Base-by-base conservation (phyloP, 2,113 vertebrate species). In the Gavia stellata region DNA sequence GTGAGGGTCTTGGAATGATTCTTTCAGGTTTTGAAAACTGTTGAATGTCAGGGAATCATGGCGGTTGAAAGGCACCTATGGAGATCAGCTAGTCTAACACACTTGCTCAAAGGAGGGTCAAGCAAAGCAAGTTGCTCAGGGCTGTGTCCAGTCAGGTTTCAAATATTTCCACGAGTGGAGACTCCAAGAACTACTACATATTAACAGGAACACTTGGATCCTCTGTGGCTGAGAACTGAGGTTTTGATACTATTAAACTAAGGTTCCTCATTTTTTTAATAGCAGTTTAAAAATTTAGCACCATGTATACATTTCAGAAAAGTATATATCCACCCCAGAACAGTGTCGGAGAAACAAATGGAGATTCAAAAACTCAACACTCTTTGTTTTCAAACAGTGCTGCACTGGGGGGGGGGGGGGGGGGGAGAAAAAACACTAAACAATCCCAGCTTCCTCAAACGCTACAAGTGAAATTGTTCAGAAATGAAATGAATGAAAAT, bases 11-110 rank as follows among this genome's bases (percentile, higher is more conserved):
- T 71, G 34, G 56, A 92, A 88, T 28, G 3, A 62, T 29, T 62
- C 17, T 47, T 92, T 66, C 67, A 47, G 8, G 13, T 82, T 88
- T 23, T 63, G 47, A 36, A 68, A 96, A 61, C 17, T 52, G 6
- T 1, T 68, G 20, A 50, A 44, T 23, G 18, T 7, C 47, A 79
- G 2, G 2, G 31, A 81, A 63, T 28, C 28, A 36, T 0, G 0
- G 28, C 0, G 1, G 36, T 7, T 58, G 18, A 89, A 65, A 80
- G 26, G 29, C 12, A 90, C 3, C 42, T 34, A 9, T 23, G 49
- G 34, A 80, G 18, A 62, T 0, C 2, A 2, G 40, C 8, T 34
- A 20, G 31, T 40, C 34, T 40, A 81, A 87, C 5, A 42, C 7
- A 14, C 29, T 38, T 8, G 4, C 34, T 68, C 56, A 79, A 79